Percentiles rank a stretch among this genome's conserved stretches.
Conservation (phyloP, 2,797 vertebrate genomes). For the Phoebastria nigripes region DNA sequence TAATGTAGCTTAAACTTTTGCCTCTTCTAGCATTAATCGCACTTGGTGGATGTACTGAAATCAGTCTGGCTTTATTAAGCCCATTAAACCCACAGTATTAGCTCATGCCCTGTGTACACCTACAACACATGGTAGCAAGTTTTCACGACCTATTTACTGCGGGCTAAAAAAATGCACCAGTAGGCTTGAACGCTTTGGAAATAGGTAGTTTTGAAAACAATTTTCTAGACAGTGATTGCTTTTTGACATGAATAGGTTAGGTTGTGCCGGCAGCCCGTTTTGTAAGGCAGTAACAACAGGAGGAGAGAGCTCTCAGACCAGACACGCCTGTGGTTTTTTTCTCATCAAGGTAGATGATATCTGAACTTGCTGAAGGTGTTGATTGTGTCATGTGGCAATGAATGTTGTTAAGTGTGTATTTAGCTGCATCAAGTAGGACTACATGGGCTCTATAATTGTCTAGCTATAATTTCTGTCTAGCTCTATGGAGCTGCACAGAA, state of each 20-base stretch:
- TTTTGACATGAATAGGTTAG: background rate
- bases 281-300: background rate
- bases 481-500: background rate
- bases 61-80: background rate
- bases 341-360: background rate
- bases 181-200: background rate
- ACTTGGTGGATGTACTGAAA: background rate
- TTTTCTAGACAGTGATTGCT: background rate
- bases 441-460: background rate
- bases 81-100: background rate
- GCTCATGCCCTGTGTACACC: background rate
- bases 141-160: background rate
- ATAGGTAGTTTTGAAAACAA: background rate
- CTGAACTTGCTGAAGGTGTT: background rate
- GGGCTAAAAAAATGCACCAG: background rate
- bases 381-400: background rate
- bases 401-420: background rate
- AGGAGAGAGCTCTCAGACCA: background rate
- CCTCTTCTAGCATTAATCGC: background rate
- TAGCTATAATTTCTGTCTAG: too few species aligned
- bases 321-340: background rate
- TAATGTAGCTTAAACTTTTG: background rate
- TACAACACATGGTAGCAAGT: background rate
- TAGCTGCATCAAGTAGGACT: background rate
- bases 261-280: background rate